phyloP scores from a whole-genome alignment of 2,113 vertebrate species.

The Marmota monax region DNA sequence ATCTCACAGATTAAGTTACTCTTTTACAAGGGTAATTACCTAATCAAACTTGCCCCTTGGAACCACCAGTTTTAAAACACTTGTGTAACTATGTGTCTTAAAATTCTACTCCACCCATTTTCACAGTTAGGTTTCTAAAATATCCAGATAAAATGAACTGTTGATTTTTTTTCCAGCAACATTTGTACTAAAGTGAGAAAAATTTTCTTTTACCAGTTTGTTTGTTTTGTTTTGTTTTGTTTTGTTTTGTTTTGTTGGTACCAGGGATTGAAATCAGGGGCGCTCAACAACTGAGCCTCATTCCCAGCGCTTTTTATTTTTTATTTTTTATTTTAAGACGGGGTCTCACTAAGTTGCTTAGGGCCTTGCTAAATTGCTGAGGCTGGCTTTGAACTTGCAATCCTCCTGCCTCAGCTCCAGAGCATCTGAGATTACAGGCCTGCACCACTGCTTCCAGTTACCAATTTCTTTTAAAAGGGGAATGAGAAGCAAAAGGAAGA shows the following conservation, averaged over 20 bases:
- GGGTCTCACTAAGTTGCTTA: no score
- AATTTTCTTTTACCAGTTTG: conserved; percentile 20
- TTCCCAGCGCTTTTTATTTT: no score
- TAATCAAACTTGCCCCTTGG: conserved; percentile 87
- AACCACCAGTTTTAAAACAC: conserved; percentile 86
- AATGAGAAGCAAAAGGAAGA: not conserved
- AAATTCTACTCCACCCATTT: conserved; percentile 76
- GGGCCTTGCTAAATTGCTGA: no score
- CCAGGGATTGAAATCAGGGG: no score
- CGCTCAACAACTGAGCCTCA: no score
- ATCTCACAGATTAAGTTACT: conserved; percentile 83
- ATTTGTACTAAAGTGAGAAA: conserved; percentile 3
- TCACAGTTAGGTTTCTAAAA: conserved; percentile 67
- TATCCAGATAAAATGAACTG: conserved; percentile 46
- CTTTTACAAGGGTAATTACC: conserved; percentile 86
- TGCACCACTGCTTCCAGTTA: not conserved
- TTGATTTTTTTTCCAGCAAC: conserved; percentile 45
- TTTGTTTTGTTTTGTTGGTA: no score
- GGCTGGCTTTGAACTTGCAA: no score
- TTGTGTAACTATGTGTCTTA: conserved; percentile 78
- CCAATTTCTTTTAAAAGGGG: conserved; percentile 33
- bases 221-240: not conserved
- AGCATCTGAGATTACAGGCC: no score
- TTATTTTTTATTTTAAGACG: no score
- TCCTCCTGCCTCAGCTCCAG: no score